phyloP scores from a whole-genome alignment of 2,113 vertebrate genomes.

The Nicator chloris region DNA sequence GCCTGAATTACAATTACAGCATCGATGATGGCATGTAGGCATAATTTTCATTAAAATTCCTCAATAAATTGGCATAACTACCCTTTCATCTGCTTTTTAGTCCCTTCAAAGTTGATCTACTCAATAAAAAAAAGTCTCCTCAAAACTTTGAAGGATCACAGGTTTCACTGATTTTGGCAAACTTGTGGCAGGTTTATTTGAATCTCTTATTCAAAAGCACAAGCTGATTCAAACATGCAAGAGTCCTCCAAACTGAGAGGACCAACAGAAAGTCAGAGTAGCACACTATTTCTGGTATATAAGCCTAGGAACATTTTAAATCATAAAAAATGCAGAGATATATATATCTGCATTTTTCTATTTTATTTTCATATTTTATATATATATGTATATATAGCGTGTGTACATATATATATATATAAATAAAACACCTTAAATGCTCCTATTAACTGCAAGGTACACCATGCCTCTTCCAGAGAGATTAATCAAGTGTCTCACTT shows the following conservation, averaged over 20 bases:
- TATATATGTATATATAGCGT: too few relatives aligned
- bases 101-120: background rate
- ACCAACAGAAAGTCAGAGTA: background rate
- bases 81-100: background rate
- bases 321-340: background rate
- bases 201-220: background rate
- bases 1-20: background rate
- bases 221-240: background rate
- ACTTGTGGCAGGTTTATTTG: background rate
- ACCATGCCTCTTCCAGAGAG: background rate
- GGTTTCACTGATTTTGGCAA: background rate
- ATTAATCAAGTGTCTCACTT: background rate
- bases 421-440: background rate
- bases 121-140: background rate
- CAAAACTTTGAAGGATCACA: background rate
- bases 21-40: fast-evolving
- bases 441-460: background rate
- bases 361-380: too few relatives aligned
- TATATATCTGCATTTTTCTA: too few relatives aligned
- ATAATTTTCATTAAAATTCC: background rate
- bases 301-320: background rate
- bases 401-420: background rate
- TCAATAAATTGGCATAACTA: background rate
- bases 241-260: background rate
- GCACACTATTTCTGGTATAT: background rate